Evolutionary conservation across 2,797 vertebrate genomes (phyloP).

Genomic region (Cynopterus sphinx): DNA sequence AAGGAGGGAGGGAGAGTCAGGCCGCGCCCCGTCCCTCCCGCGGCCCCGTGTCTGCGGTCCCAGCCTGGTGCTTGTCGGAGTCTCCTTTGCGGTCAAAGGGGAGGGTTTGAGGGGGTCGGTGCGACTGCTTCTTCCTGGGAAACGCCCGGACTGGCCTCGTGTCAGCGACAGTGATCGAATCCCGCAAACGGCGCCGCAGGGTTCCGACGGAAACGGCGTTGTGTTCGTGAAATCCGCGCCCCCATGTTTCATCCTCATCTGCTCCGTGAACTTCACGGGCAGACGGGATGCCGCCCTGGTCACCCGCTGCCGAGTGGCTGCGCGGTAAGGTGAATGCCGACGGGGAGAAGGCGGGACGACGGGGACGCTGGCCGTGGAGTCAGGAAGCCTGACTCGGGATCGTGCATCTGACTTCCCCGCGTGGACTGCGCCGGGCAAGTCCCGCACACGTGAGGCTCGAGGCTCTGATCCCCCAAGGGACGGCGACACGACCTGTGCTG

Average conservation of each 20-base stretch:
- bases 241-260: neutral
- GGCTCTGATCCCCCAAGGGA: neutral
- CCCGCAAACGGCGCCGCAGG: too few species aligned
- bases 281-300: neutral
- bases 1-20: too few species aligned
- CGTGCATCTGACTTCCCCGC: fast-evolving
- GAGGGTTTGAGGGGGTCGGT: too few species aligned
- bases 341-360: fast-evolving
- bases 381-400: fast-evolving
- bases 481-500: fast-evolving
- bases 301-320: too few species aligned
- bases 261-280: fast-evolving
- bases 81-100: too few species aligned
- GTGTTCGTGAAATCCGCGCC: neutral
- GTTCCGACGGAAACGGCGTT: too few species aligned
- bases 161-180: too few species aligned
- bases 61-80: too few species aligned
- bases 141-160: too few species aligned
- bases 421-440: fast-evolving
- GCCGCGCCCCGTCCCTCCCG: too few species aligned
- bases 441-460: fast-evolving
- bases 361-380: fast-evolving
- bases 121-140: too few species aligned
- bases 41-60: too few species aligned
- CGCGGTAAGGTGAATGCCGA: fast-evolving